Base-by-base conservation (phyloP, 2,797 vertebrate genomes). In the Enteromius paludinosus region DNA sequence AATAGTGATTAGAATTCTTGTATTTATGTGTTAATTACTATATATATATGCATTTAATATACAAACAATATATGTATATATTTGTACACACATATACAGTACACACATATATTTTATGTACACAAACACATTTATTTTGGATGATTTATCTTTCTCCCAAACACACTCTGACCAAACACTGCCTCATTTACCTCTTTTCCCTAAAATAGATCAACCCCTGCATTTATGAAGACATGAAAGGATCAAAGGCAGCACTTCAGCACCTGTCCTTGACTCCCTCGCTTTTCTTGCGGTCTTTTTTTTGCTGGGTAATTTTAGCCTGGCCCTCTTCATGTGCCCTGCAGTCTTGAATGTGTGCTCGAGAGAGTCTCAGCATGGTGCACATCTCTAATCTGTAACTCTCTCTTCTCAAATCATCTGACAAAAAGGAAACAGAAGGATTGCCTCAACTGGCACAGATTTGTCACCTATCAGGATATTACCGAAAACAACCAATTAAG, bases 211-310 rank as follows among this genome's bases (percentile, higher is more conserved):
- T 64, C 43, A 72, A 25, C 43, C 20, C 14, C n/a, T 82, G 33
- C 71, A 68, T 82, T 81, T 66, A 82, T 75, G 15, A 76, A 81
- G 79, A 52, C 56, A 65, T 59, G 25, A 68, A 82, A 68, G 62
- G 35, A 82, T 75, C 47, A 82, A 82, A 82, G 35, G 47, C 62
- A 76, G 49, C 81, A 68, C 72, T 82, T 82, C 47, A 75, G 35
- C 49, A 68, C 71, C 69, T 52, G 30, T 73, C 69, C 79, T 82
- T 69, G 72, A 82, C 72, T 76, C 49, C 23, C 59, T 75, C 35
- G 11, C 71, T 66, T 25, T 81, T 45, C 68, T 45, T n/a, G 43
- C 49, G 6, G 52, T 45, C 25, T 70, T 66, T 74, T 64, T 74
- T 82, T 82, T 71, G 23, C 62, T 28, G 14, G 62, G 38, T 54